Base-by-base conservation (phyloP, 2,888 invertebrate genomes). In the Oasisia sp. region DNA sequence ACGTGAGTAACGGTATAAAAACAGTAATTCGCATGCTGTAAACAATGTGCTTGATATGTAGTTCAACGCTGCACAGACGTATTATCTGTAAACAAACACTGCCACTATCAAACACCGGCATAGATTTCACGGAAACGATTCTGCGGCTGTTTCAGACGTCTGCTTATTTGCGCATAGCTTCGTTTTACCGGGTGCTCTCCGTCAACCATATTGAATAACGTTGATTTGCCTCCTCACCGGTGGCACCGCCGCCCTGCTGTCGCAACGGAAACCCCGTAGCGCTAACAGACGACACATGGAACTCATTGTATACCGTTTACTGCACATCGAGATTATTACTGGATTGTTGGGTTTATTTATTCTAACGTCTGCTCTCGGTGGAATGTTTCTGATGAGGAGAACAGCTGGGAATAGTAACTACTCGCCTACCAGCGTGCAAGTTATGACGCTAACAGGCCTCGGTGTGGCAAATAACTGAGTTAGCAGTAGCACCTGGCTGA, bases 351-450 rank as follows among this genome's bases (percentile, higher is more conserved):
- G 74, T 74, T 74, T 74, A 74, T 74, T 74, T 74, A 74, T n/a
- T 74, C 74, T 27, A 74, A 74, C 27, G 74, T 74, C 74, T 74
- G n/a, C 74, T 19, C n/a, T 27, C n/a, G n/a, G 74, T 19, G 74
- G 74, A 74, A 74, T 74, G 74, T 74, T 74, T 74, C 74, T 74
- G 74, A 74, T n/a, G 74, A 1, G 7, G 7, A 27, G 74, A 74
- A n/a, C 74, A 74, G 74, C 74, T 74, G 74, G 74, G n/a, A 74
- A 74, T 74, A 74, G 74, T 74, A 74, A 74, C 74, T 74, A 74
- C n/a, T 7, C 74, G 74, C 74, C 74, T 74, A 74, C 74, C 74
- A 74, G 74, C 74, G n/a, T 27, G 27, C 19, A 74, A 27, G 74
- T 74, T 74, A 74, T 74, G 74, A 74, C 74, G 74, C 74, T 74